These are phyloP conservation scores for Drosophila hawaiiensis DNA, from an alignment of 2,888 invertebrate species.

Conservation along the genomic window DNA sequence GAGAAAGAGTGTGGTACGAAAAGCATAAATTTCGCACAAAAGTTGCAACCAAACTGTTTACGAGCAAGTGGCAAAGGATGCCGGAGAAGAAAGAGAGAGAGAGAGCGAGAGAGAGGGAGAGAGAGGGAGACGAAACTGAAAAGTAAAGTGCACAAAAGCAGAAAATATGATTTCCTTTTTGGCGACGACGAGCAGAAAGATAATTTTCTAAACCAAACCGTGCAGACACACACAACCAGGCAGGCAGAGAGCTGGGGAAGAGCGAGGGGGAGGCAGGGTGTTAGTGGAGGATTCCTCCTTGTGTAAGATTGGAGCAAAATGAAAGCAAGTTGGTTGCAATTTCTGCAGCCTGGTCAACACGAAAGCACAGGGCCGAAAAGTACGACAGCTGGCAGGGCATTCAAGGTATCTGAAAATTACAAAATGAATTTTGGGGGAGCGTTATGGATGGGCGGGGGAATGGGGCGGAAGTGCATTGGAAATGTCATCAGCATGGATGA, in stretches of 20 bases:
- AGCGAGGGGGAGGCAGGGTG: background rate
- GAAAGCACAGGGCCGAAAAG: conserved; percentile 46
- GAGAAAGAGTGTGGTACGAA: conserved; percentile 51
- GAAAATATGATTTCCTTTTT: conserved; percentile 85
- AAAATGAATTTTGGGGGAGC: conserved; percentile 67
- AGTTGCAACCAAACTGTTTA: conserved; percentile 82
- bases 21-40: conserved; percentile 82
- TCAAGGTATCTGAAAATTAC: conserved; percentile 74
- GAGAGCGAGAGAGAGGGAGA: conserved; percentile 13
- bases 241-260: background rate
- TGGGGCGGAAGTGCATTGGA: conserved; percentile 55
- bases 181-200: conserved; percentile 82
- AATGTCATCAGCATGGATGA: conserved; percentile 81
- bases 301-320: conserved; percentile 49
- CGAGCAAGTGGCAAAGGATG: conserved; percentile 58
- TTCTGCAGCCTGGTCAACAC: conserved; percentile 78
- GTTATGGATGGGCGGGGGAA: background rate
- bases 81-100: background rate
- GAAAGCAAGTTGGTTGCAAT: conserved; percentile 72
- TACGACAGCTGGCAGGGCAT: conserved; percentile 68
- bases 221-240: conserved; percentile 22
- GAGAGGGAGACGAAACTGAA: conserved; percentile 61
- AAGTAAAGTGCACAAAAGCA: conserved; percentile 83
- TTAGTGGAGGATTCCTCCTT: conserved; percentile 13
- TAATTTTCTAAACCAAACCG: conserved; percentile 80